Percentiles rank a stretch among this genome's conserved stretches.
These are phyloP conservation scores for Macaca mulatta DNA, from an alignment of 2,113 vertebrate genomes.

Conservation along the genomic window DNA sequence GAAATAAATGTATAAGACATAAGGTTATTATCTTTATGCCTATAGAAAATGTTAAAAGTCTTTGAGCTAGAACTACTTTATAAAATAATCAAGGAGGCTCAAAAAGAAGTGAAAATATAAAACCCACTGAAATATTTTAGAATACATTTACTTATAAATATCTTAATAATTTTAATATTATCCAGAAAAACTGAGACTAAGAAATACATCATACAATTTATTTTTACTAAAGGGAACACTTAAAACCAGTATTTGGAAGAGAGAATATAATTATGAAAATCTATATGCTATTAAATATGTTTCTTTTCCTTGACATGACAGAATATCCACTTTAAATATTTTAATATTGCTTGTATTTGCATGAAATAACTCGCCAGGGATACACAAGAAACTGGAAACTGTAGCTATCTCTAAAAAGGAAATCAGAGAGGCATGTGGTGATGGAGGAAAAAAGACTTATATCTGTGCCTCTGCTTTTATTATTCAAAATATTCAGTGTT, in stretches of 20 bases:
- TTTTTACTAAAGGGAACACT: background rate
- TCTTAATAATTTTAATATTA: background rate
- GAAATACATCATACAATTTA: background rate
- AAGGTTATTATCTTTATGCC: background rate
- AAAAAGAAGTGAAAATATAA: background rate
- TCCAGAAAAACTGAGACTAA: background rate
- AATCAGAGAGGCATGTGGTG: background rate
- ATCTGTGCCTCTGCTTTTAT: background rate
- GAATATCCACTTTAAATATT: slow-evolving; percentile 17
- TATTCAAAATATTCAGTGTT: background rate
- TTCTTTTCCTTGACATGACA: background rate
- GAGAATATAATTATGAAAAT: background rate
- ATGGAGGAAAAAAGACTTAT: background rate
- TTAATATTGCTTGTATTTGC: background rate
- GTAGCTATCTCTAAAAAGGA: background rate
- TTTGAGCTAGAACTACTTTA: background rate
- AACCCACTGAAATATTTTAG: background rate
- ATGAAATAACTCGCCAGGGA: background rate
- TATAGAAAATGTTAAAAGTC: background rate
- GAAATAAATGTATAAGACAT: background rate
- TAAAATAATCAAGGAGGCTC: background rate
- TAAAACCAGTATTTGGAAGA: background rate
- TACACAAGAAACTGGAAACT: background rate
- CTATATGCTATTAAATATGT: slow-evolving; percentile 36
- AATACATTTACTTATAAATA: background rate